Base-by-base conservation (phyloP, 2,113 vertebrate genomes). In the Chascanopsetta lugubris region DNA sequence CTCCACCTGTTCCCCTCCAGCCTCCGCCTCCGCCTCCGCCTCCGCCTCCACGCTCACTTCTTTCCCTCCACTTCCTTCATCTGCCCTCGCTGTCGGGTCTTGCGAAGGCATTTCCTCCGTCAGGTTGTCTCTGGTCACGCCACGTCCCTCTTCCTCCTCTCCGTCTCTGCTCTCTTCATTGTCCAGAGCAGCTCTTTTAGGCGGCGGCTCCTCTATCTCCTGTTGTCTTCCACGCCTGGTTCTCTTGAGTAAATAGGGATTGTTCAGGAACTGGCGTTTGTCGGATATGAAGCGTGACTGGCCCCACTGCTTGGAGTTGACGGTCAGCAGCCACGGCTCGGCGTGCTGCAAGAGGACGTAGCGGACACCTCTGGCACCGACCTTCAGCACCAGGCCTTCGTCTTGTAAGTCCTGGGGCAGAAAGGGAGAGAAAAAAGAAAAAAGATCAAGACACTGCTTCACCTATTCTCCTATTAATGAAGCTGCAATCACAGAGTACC, bases 251-350 rank as follows among this genome's bases (percentile, higher is more conserved):
- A 68, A n/a, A 30, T 72, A 84, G 20, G 79, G 70, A 51, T 68
- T 54, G 72, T 66, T 81, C 2, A 38, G 15, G 6, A 38, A 38
- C 34, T 38, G 4, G 13, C 12, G 34, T 38, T 5, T 38, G 4
- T 55, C 25, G 0, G 64, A 27, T 4, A 21, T 10, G 15, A 3
- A 1, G 4, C 20, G 25, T 0, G 62, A 10, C 38, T 53, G 54
- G 27, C 49, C 53, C 64, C 62, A 61, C 1, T 71, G 62, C 34
- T 76, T 82, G 34, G 68, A 20, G 42, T 70, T 70, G 0, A 84
- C 34, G 3, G 74, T 87, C 48, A 91, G 80, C 17, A 91, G 78
- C 89, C 89, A 91, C 0, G 89, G 83, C 0, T 75, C 79, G 8
- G 88, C 83, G 0, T 89, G 84, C 30, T 48, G 42, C 36, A 22